Percentiles rank a stretch among this genome's conserved stretches.
Evolutionary conservation across 1,140 invertebrate genomes (phyloP).

Genomic region (Megathymus violae): DNA sequence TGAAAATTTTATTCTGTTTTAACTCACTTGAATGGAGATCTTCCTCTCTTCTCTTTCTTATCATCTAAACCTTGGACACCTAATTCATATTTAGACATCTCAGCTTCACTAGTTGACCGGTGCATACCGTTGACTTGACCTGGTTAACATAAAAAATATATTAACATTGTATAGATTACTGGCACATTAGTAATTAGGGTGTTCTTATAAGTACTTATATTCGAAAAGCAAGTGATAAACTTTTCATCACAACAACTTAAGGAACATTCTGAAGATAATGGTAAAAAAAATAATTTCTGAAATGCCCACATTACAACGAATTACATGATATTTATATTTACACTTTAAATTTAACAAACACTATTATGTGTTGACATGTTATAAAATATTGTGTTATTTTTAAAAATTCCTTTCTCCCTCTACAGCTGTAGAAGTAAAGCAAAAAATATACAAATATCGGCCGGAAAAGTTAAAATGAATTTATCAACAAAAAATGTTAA

Average conservation of each 20-base stretch:
- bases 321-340: background rate
- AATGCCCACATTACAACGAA: no score
- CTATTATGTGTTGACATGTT: no score
- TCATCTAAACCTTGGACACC: conserved; percentile 85
- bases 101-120: conserved; percentile 89
- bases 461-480: conserved; percentile 11
- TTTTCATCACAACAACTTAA: background rate
- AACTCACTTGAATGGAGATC: conserved; percentile 94
- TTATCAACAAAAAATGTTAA: conserved; percentile 9
- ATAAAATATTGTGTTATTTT: no score
- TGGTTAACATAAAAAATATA: conserved; percentile 25
- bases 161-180: no score
- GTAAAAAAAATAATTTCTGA: background rate
- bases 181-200: background rate
- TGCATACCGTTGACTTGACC: conserved; percentile 85
- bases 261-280: background rate
- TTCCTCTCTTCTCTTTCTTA: conserved; percentile 92
- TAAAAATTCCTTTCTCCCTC: background rate
- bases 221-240: background rate
- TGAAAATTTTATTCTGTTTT: no score
- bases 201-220: background rate
- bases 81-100: conserved; percentile 87
- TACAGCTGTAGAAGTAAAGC: background rate
- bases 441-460: conserved; percentile 3
- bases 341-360: no score